Conservation (phyloP, 2,888 invertebrate species). For the Pelosia muscerda region DNA sequence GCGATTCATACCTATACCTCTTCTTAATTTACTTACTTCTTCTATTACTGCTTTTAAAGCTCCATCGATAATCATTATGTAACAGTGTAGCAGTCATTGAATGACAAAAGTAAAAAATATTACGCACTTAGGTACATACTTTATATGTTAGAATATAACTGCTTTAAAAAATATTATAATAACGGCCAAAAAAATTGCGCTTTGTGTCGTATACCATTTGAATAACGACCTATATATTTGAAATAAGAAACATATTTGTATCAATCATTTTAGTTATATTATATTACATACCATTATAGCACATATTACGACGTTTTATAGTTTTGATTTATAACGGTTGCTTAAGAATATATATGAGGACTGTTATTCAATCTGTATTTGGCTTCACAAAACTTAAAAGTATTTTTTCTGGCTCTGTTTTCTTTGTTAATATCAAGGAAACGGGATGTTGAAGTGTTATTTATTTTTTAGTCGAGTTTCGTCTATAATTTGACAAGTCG, state of each 20-base stretch:
- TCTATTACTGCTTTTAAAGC: neutral
- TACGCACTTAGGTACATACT: too few relatives aligned
- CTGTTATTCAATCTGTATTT: slow-evolving; percentile 40
- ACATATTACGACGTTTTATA: slow-evolving; percentile 28
- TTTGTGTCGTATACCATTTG: neutral
- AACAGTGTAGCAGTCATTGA: neutral
- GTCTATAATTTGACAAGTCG: slow-evolving; percentile 62
- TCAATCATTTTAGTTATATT: neutral
- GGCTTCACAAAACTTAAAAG: slow-evolving; percentile 31
- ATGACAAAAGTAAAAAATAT: too few relatives aligned
- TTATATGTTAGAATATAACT: neutral
- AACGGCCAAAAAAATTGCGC: neutral
- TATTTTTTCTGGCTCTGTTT: slow-evolving; percentile 33
- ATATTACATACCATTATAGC: neutral
- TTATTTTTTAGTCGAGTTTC: slow-evolving; percentile 55
- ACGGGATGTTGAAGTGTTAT: slow-evolving; percentile 46
- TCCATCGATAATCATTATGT: neutral
- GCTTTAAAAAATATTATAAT: neutral
- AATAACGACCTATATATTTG: neutral
- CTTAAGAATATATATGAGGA: slow-evolving; percentile 37
- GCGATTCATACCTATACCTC: too few relatives aligned
- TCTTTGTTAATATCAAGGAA: slow-evolving; percentile 54
- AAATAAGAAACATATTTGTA: neutral
- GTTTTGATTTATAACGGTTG: slow-evolving; percentile 35
- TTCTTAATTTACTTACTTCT: too few relatives aligned